Evolutionary conservation across 1,140 invertebrate species (phyloP), one percentile per base, ranked within the genome.

Genomic region (Bombus huntii): DNA sequence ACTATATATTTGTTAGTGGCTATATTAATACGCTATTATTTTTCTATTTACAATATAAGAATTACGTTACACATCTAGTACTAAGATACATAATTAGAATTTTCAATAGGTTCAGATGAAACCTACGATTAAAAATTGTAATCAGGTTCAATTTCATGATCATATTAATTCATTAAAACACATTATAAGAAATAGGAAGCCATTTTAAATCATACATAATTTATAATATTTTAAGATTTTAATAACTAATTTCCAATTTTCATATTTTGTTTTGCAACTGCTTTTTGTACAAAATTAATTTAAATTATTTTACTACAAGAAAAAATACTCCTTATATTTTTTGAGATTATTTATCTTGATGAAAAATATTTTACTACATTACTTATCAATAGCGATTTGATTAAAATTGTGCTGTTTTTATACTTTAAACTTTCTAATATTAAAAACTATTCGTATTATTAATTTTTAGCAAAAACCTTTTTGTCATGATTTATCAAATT

Each of bases 11-110:
- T 74, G 37, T 68, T 78, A 70, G 39, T 68, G 18, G 39, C 5
- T 39, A 73, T 74, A 42, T 12, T 31, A 44, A 31, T 57, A 12
- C 6, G 31, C 37, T 83, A 13, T 42, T 59, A 78, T 62, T 65
- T 75, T 74, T 0, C 6, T 85, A 81, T 87, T 75, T 87, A 87
- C 77, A 85, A 70, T 80, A 74, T n/a, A 34, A n/a, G 28, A 59
- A 42, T 53, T 70, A 25, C 2, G 10, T 39, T 15, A 37, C 6
- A 53, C 1, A 53, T n/a, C 4, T 70, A 77, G 28, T 42, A 83
- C 42, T 77, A 83, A 42, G 28, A 4, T 8, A 31, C 13, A 72
- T 62, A 65, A 76, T 76, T 57, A 53, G 42, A 62, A 62, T n/a
- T 37, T 3, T 65, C 12, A 44, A 5, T 15, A 37, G 62, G 4